Base-by-base conservation (phyloP, 2,113 vertebrate genomes). In the Nibea coibor region DNA sequence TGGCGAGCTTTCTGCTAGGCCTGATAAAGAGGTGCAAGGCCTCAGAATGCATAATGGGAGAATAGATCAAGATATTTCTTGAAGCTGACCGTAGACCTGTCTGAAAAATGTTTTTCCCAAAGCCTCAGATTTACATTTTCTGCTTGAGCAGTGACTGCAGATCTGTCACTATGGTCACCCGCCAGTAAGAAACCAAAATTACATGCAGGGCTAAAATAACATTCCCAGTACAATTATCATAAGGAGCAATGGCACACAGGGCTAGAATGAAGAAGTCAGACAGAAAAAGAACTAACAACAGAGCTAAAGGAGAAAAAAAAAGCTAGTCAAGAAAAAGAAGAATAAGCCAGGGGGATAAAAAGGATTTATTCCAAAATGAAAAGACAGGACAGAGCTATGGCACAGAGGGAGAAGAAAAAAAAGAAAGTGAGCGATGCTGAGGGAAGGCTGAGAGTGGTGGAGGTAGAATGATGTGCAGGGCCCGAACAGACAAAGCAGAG, bases 331-430 rank as follows among this genome's bases (percentile, higher is more conserved):
- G 72, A 76, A 81, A 86, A 70, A 85, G 75, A 56, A 65, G 76
- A 90, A 83, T 81, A 74, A 91, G 91, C 89, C 89, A 86, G 78
- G 85, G 90, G 88, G 88, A 89, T 84, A 65, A 89, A 90, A 91
- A 75, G 86, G 90, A 92, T 91, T 91, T 91, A 90, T 92, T 88
- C 89, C 82, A 74, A 91, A 91, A 91, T 89, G 87, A 92, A 91
- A 92, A 85, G 86, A 88, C 86, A 83, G 87, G 84, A 88, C 76
- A 69, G 82, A 70, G 62, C 67, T 68, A 59, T 72, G 78, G 72
- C 79, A 67, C 43, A 26, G 64, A 85, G 66, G 64, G 62, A 62
- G 69, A n/a, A 20, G 54, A 68, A 48, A 74, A 74, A 26, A 57
- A 78, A 78, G 69, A 69, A 87, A 82, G 75, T 65, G 69, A 82